These are phyloP conservation scores for Dasyornis broadbenti DNA, from an alignment of 2,113 vertebrate genomes.

Conservation along the genomic window DNA sequence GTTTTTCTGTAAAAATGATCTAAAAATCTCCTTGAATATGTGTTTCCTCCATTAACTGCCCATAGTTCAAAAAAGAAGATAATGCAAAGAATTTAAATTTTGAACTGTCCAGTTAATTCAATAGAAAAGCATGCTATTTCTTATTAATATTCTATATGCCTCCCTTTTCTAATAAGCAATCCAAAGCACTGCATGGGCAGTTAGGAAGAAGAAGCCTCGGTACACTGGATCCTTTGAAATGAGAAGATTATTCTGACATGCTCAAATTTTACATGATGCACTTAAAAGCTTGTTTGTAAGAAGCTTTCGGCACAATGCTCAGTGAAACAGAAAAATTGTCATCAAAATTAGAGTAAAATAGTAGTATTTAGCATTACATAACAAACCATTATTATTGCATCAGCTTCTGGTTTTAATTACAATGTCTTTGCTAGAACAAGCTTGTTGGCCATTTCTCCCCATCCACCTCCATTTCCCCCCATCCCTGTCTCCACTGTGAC, in stretches of 20 bases:
- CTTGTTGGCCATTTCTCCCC: neutral
- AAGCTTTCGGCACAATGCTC: neutral
- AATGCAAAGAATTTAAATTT: constrained; percentile 25
- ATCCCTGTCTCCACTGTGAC: neutral
- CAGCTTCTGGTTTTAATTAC: neutral
- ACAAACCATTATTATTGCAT: neutral
- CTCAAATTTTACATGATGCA: constrained; percentile 6
- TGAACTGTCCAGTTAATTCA: constrained; percentile 35
- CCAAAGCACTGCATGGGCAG: constrained; percentile 12
- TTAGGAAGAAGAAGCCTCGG: neutral
- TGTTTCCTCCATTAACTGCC: constrained; percentile 24
- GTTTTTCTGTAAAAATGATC: constrained; percentile 40
- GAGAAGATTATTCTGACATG: constrained; percentile 5
- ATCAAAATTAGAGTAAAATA: constrained; percentile 2
- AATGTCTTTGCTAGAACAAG: neutral
- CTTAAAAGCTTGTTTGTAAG: constrained; percentile 31
- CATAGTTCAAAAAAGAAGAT: constrained; percentile 11
- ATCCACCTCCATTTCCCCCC: neutral
- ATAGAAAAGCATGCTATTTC: neutral
- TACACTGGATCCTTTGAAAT: neutral
- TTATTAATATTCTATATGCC: constrained; percentile 46
- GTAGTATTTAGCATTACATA: neutral
- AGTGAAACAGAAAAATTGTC: neutral
- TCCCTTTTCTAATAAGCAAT: constrained; percentile 51
- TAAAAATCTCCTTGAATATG: constrained; percentile 47